Percentiles rank a stretch among this genome's conserved stretches.
phyloP scores from a whole-genome alignment of 1,140 invertebrate genomes.

The Dendrolimus kikuchii region DNA sequence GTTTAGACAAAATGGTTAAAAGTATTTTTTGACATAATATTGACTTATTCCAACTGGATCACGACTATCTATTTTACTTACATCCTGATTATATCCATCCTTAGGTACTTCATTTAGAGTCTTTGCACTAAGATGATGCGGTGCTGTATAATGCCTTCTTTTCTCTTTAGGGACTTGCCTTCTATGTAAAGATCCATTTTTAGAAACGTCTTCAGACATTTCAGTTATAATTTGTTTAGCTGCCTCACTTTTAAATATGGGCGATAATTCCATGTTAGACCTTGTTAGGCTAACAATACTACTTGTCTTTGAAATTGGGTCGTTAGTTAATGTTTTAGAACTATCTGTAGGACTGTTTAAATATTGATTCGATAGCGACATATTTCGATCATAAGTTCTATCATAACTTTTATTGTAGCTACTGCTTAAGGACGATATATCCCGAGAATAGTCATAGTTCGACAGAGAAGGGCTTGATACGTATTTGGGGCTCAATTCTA shows the following conservation, averaged over 20 bases:
- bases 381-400: constrained; percentile 44
- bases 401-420: constrained; percentile 60
- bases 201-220: constrained; percentile 76
- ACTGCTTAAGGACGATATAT: constrained; percentile 53
- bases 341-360: constrained; percentile 61
- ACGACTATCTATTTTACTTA: constrained; percentile 34
- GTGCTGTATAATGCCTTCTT: constrained; percentile 90
- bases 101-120: constrained; percentile 73
- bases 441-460: constrained; percentile 56
- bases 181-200: constrained; percentile 69
- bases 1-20: too few relatives aligned
- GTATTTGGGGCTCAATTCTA: constrained; percentile 60
- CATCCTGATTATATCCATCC: constrained; percentile 73
- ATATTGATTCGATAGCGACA: constrained; percentile 55
- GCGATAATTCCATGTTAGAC: constrained; percentile 67
- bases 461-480: constrained; percentile 62
- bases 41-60: too few relatives aligned
- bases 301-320: constrained; percentile 59
- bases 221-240: constrained; percentile 89
- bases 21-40: too few relatives aligned
- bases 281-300: constrained; percentile 55
- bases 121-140: constrained; percentile 76
- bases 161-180: constrained; percentile 85
- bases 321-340: constrained; percentile 57
- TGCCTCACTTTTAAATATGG: constrained; percentile 88